Evolutionary conservation across 1,140 invertebrate species (phyloP).

Genomic region (Kradibia gibbosae): DNA sequence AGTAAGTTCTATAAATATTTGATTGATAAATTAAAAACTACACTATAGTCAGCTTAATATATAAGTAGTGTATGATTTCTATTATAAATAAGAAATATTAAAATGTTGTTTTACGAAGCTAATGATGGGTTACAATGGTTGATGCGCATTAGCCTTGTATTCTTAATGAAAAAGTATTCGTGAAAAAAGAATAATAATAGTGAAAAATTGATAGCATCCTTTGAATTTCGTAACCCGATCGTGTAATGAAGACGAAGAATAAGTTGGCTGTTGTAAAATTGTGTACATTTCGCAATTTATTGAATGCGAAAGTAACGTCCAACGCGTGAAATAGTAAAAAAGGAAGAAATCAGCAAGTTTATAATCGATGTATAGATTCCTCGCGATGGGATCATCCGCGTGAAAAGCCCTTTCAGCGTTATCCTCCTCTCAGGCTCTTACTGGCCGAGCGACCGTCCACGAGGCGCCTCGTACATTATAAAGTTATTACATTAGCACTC

Average conservation of each 20-base stretch:
- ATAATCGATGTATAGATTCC: conserved; percentile 4
- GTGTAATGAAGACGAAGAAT: not conserved
- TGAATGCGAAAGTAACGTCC: not conserved
- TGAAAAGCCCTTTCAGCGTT: not conserved
- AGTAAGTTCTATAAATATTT: not conserved
- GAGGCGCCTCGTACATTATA: not conserved
- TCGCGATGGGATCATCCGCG: not conserved
- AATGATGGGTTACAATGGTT: not conserved
- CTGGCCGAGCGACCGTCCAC: not conserved
- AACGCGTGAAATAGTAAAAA: not conserved
- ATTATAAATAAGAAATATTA: not conserved
- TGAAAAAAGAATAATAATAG: not conserved
- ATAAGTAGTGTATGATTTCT: too few relatives aligned
- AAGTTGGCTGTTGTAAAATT: not conserved
- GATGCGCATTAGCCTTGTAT: too few relatives aligned
- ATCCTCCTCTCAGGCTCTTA: not conserved
- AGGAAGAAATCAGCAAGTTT: not conserved
- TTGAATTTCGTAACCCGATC: not conserved
- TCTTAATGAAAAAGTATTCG: not conserved
- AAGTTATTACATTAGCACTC: conserved; percentile 24
- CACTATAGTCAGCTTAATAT: not conserved
- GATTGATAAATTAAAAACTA: not conserved
- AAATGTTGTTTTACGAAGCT: not conserved
- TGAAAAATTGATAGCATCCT: not conserved
- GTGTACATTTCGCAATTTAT: not conserved